phyloP scores from a whole-genome alignment of 2,888 invertebrate species.

The Sarcophaga variegata region DNA sequence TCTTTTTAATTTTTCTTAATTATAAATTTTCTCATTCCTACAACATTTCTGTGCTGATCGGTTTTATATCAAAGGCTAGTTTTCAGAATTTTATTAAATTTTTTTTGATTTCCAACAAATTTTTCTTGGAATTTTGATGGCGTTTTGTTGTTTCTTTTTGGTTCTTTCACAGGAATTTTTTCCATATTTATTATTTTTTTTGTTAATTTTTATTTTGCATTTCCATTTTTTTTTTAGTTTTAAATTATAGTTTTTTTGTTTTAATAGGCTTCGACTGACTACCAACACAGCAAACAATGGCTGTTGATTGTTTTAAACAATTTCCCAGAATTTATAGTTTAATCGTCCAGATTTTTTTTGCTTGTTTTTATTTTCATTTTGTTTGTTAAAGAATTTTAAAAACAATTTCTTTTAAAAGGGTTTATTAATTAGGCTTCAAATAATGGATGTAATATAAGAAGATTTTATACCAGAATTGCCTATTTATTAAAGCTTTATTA shows the following conservation, averaged over 20 bases:
- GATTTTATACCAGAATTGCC: neutral
- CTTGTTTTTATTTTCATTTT: slow-evolving; percentile 6
- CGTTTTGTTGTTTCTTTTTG: slow-evolving; percentile 21
- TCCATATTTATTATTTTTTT: slow-evolving; percentile 5
- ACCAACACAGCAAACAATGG: slow-evolving; percentile 74
- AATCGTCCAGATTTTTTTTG: slow-evolving; percentile 54
- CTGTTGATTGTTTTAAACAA: slow-evolving; percentile 78
- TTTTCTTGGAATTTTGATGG: slow-evolving; percentile 62
- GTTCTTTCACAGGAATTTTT: slow-evolving; percentile 33
- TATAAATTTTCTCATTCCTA: neutral
- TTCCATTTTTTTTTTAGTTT: slow-evolving; percentile 24
- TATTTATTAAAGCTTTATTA: too few relatives aligned
- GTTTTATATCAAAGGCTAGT: slow-evolving; percentile 46
- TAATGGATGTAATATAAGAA: slow-evolving; percentile 72
- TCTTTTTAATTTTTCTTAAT: neutral
- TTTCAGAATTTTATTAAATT: neutral
- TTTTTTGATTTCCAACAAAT: slow-evolving; percentile 33
- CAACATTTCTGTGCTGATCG: neutral
- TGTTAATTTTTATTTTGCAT: slow-evolving; percentile 9
- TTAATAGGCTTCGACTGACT: slow-evolving; percentile 71
- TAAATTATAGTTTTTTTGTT: slow-evolving; percentile 54
- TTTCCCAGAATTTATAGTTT: slow-evolving; percentile 82
- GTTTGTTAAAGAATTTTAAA: neutral
- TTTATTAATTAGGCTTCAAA: slow-evolving; percentile 81
- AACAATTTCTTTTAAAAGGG: slow-evolving; percentile 75